A percentile compares a stretch with the other conserved stretches of the same genome.
Evolutionary conservation across 2,888 invertebrate species (phyloP).

Genomic region (Eustalomyia histrio): DNA sequence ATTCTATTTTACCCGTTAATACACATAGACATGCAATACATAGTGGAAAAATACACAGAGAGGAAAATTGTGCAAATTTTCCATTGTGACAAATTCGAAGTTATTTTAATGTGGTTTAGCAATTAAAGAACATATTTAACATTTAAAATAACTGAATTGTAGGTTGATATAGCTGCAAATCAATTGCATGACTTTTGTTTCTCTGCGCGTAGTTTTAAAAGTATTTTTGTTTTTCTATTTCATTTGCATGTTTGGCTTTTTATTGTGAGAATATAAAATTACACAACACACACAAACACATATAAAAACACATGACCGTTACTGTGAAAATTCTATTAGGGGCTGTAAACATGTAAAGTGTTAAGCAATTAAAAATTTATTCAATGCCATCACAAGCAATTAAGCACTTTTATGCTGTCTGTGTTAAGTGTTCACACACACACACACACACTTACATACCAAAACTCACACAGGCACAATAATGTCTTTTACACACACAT

Average conservation of each 20-base stretch:
- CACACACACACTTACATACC: background rate
- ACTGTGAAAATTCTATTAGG: slow-evolving; percentile 75
- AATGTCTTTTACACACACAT: background rate
- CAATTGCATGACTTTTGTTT: too few relatives aligned
- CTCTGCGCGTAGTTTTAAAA: background rate
- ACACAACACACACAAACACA: background rate
- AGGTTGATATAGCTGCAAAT: too few relatives aligned
- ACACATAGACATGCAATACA: slow-evolving; percentile 13
- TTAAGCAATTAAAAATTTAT: slow-evolving; percentile 79
- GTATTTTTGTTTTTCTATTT: background rate
- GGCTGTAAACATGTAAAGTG: slow-evolving; percentile 78
- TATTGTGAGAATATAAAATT: slow-evolving; percentile 47
- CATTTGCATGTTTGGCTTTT: slow-evolving; percentile 45
- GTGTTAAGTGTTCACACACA: slow-evolving; percentile 20
- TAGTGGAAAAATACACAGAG: background rate
- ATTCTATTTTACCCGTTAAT: slow-evolving; percentile 42
- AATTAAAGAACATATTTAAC: too few relatives aligned
- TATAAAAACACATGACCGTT: slow-evolving; percentile 37
- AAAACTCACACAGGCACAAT: background rate
- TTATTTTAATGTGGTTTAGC: too few relatives aligned
- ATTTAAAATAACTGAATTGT: too few relatives aligned
- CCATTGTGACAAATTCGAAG: too few relatives aligned
- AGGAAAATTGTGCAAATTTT: too few relatives aligned
- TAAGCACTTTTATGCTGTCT: slow-evolving; percentile 76
- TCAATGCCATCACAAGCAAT: slow-evolving; percentile 79